Conservation (phyloP, 2,888 invertebrate species). For the Caenorhabditis becei region DNA sequence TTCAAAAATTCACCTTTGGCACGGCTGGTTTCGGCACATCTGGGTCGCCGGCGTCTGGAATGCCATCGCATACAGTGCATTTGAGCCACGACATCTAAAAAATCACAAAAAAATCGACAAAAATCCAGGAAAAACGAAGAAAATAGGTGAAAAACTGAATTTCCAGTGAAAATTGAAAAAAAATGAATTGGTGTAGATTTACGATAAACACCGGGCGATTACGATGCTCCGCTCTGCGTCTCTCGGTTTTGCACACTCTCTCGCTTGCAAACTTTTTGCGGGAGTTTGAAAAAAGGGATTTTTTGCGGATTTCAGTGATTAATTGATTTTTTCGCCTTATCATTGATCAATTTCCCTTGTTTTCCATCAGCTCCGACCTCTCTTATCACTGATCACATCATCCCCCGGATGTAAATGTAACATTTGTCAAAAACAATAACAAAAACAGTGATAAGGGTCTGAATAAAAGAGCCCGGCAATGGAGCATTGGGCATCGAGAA, state of each 20-base stretch:
- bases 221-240: conserved; percentile 38
- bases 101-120: neutral
- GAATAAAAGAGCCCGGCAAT: no score
- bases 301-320: no score
- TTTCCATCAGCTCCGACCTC: no score
- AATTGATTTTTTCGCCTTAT: no score
- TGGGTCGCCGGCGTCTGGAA: neutral
- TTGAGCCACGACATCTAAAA: conserved; percentile 35
- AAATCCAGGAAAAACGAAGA: neutral
- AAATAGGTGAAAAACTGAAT: neutral
- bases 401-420: no score
- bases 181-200: conserved; percentile 1
- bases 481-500: no score
- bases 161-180: neutral
- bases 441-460: no score
- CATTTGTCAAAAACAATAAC: no score
- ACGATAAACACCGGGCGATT: conserved; percentile 18
- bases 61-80: conserved; percentile 16
- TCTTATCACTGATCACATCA: no score
- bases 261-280: no score
- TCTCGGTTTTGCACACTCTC: conserved; percentile 10
- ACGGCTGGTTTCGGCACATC: conserved; percentile 5
- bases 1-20: conserved; percentile 12
- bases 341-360: no score
- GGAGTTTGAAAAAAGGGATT: neutral